Conservation (phyloP, 2,797 vertebrate genomes). For the Danio aesculapii region DNA sequence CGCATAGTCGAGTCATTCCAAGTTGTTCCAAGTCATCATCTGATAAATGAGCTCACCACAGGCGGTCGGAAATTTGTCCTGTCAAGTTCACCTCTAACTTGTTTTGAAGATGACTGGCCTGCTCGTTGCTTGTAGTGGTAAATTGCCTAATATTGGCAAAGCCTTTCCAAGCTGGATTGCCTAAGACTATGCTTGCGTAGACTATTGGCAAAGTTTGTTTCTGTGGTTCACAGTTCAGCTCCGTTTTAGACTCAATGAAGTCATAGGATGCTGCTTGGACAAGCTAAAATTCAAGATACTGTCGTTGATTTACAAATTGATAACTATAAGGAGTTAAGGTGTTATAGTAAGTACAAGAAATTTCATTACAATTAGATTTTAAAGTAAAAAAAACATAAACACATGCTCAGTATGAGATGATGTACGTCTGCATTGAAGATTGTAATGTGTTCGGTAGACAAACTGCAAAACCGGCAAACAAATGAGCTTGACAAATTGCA, state of each 20-base stretch:
- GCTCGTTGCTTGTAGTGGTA: slow-evolving; percentile 25
- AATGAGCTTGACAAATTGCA: slow-evolving; percentile 7
- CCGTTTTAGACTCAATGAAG: neutral
- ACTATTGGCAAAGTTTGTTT: neutral
- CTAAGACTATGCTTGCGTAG: neutral
- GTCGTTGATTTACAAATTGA: neutral
- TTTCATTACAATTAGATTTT: neutral
- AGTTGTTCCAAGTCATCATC: slow-evolving; percentile 48
- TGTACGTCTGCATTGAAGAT: neutral
- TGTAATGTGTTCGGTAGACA: neutral
- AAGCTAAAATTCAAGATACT: neutral
- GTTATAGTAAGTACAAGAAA: neutral
- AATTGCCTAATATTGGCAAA: slow-evolving; percentile 34
- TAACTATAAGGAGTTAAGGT: neutral
- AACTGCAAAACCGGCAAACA: slow-evolving; percentile 16
- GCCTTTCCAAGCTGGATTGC: slow-evolving; percentile 34
- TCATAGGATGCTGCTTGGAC: neutral
- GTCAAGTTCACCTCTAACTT: slow-evolving; percentile 45
- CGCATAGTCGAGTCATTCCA: slow-evolving; percentile 35
- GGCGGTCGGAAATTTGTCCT: slow-evolving; percentile 41
- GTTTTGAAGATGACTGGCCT: slow-evolving; percentile 29
- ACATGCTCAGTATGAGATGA: neutral
- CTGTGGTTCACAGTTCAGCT: neutral
- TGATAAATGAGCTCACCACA: slow-evolving; percentile 52
- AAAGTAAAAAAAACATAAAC: neutral